These are phyloP conservation scores for Drosophila algonquin DNA, from an alignment of 2,888 invertebrate species.

Conservation along the genomic window DNA sequence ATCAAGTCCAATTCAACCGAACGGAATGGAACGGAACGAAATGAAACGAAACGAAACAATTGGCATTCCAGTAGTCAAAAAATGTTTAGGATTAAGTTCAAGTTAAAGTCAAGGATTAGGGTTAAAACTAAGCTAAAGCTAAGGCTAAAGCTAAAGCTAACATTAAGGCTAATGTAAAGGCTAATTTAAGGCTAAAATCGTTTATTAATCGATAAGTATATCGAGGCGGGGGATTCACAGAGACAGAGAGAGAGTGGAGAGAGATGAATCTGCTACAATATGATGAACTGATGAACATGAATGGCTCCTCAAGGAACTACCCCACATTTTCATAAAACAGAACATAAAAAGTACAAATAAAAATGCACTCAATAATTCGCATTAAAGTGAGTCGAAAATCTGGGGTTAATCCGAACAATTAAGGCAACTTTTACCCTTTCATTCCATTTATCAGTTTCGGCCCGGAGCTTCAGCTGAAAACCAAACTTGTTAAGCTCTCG, in stretches of 20 bases:
- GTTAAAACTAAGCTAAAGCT: constrained; percentile 31
- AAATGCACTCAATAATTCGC: background rate
- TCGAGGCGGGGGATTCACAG: background rate
- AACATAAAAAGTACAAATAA: too few species aligned
- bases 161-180: constrained; percentile 15
- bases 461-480: constrained; percentile 13
- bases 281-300: background rate
- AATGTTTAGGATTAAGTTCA: constrained; percentile 9
- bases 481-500: constrained; percentile 42
- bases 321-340: background rate
- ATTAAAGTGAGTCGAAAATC: constrained; percentile 6
- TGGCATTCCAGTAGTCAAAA: constrained; percentile 54
- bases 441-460: constrained; percentile 36
- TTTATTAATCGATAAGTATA: background rate
- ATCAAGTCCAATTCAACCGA: constrained; percentile 50
- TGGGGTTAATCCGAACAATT: constrained; percentile 28
- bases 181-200: constrained; percentile 18
- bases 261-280: background rate
- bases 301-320: background rate
- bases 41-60: constrained; percentile 48
- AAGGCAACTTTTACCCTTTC: constrained; percentile 29
- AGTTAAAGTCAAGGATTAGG: constrained; percentile 23
- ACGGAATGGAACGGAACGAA: constrained; percentile 51
- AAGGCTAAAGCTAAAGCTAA: constrained; percentile 26
- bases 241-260: background rate